Conservation (phyloP, 2,113 vertebrate species). For the Nipponia nippon region DNA sequence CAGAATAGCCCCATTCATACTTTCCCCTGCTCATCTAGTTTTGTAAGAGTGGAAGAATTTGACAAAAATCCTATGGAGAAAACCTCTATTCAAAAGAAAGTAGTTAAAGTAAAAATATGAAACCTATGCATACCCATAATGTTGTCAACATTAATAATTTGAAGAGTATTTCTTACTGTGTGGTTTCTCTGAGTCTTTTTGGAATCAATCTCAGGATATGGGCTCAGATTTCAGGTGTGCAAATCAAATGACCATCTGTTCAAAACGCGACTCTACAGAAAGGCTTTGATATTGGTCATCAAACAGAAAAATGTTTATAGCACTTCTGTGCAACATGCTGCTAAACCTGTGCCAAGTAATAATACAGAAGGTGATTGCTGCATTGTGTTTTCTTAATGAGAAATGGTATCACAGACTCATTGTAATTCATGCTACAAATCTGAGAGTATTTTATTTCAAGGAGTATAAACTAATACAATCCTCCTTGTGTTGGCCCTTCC, state of each 20-base stretch:
- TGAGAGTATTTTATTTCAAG: neutral
- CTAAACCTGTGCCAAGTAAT: neutral
- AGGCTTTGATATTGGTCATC: neutral
- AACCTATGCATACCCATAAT: neutral
- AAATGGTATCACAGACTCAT: neutral
- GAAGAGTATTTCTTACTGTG: neutral
- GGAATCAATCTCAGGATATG: neutral
- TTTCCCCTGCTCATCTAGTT: neutral
- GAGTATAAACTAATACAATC: neutral
- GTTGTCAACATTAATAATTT: neutral
- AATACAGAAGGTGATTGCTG: neutral
- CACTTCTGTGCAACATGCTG: neutral
- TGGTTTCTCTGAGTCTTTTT: neutral
- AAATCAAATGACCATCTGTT: slow-evolving; percentile 8
- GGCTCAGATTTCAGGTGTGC: neutral
- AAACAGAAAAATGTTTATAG: neutral
- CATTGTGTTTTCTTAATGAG: neutral
- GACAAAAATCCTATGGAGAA: neutral
- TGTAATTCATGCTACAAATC: neutral
- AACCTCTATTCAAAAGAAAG: neutral
- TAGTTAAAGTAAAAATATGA: neutral
- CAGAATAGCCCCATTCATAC: neutral
- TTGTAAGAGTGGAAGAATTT: neutral
- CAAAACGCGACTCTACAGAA: neutral
- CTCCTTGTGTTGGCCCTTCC: neutral